Evolutionary conservation across 1,140 invertebrate genomes (phyloP).

Genomic region (Brachionus calyciflorus): DNA sequence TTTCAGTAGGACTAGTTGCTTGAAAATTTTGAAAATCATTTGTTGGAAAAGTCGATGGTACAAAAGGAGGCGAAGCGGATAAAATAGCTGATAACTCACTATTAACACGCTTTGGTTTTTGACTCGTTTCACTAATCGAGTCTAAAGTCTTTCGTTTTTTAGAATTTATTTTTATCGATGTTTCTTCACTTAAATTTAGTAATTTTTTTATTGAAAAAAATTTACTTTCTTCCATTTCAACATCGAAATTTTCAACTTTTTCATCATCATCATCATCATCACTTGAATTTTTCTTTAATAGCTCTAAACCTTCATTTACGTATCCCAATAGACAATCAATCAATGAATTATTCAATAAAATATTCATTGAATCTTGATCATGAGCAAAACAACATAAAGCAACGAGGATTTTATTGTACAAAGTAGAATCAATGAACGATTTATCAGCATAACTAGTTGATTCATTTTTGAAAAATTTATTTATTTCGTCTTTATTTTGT

Average conservation of each 20-base stretch:
- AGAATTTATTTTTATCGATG: not conserved
- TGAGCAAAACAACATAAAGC: slow-evolving; percentile 44
- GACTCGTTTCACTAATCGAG: not conserved
- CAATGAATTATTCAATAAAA: slow-evolving; percentile 13
- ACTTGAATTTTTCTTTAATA: not conserved
- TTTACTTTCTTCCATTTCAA: not conserved
- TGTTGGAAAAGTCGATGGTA: slow-evolving; percentile 14
- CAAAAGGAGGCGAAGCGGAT: slow-evolving; percentile 7
- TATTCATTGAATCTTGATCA: slow-evolving; percentile 46
- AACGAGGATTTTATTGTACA: slow-evolving; percentile 38
- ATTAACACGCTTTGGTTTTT: slow-evolving; percentile 24
- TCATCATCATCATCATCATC: not conserved
- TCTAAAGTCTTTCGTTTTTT: slow-evolving; percentile 20
- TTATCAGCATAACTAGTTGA: not conserved
- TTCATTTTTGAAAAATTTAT: slow-evolving; percentile 26
- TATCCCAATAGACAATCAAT: slow-evolving; percentile 29
- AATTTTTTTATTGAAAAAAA: slow-evolving; percentile 32
- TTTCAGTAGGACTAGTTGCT: slow-evolving; percentile 31
- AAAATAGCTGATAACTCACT: slow-evolving; percentile 11
- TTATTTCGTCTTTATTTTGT: slow-evolving; percentile 28
- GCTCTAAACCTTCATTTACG: not conserved
- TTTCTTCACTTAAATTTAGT: not conserved
- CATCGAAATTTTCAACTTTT: not conserved
- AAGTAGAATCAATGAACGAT: not conserved
- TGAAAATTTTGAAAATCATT: not conserved